Percentiles rank a stretch among this genome's conserved stretches.
phyloP scores from a whole-genome alignment of 92 coral and sea anemone species.

The Porites rus region DNA sequence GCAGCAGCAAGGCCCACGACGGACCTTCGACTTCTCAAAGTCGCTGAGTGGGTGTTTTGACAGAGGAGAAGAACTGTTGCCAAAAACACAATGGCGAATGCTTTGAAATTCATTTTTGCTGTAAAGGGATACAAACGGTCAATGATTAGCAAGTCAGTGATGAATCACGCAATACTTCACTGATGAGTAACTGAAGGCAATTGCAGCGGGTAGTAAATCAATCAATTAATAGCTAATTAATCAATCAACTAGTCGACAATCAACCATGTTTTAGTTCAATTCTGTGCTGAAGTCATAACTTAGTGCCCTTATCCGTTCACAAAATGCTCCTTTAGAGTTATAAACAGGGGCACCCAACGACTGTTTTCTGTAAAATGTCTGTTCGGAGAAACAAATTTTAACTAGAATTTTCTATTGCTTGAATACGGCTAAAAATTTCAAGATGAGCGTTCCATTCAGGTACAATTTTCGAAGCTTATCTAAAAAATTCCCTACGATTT shows the following conservation, averaged over 20 bases:
- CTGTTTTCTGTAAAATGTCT: no score
- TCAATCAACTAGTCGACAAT: not conserved
- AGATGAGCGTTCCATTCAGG: no score
- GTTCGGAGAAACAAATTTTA: no score
- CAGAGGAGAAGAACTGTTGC: not conserved
- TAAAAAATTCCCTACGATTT: no score
- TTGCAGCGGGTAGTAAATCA: not conserved
- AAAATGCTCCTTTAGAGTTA: not conserved
- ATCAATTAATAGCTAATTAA: no score
- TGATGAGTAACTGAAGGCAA: no score
- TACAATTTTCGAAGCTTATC: no score
- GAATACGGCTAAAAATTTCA: no score
- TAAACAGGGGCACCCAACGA: no score
- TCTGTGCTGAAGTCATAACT: not conserved
- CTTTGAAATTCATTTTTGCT: not conserved
- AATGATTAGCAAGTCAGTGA: not conserved
- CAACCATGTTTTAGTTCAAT: not conserved
- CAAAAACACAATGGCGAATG: not conserved
- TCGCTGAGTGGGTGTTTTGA: conserved; percentile 5
- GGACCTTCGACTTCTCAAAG: conserved; percentile 1
- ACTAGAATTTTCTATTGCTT: no score
- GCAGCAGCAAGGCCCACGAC: not conserved
- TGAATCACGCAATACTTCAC: not conserved
- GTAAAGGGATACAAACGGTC: not conserved
- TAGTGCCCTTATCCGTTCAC: no score